Base-by-base conservation (phyloP, 1,140 invertebrate genomes). In the Coelopa frigida region DNA sequence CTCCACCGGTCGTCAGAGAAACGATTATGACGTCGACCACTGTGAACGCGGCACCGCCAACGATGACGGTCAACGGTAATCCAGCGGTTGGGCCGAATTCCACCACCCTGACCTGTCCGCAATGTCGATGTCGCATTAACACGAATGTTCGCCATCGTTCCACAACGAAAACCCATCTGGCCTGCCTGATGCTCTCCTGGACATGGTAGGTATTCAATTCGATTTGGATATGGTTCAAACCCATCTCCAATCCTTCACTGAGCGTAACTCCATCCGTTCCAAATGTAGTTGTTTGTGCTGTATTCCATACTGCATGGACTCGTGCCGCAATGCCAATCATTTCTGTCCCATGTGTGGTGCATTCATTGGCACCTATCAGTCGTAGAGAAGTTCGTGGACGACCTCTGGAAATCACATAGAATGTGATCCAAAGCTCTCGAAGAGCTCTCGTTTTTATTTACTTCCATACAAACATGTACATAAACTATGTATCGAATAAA, bases 221-320 rank as follows among this genome's bases (percentile, higher is more conserved):
- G 59, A 78, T 8, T 78, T n/a, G n/a, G 78, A 10, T 82, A 80
- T 49, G 80, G 77, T 42, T 71, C 76, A 43, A 73, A 82, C 49
- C 72, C 62, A 7, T 81, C 78, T 50, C 61, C 75, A 50, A 52
- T 76, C 73, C 49, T 83, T 80, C 54, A 78, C 80, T 5, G 70
- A 71, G 29, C 83, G 81, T 53, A 69, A 68, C 15, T 53, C 70
- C 4, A 81, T 66, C 50, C 18, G 8, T 15, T 53, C 70, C 4
- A 81, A 65, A 50, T 23, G 8, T 15, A 35, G 43, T 22, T 14
- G 20, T 10, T 44, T 31, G 10, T 44, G 43, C 14, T 65, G 73
- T 46, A 57, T 78, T n/a, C 76, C 76, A 1, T 78, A 77, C 51
- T 78, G 72, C 53, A 68, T 76, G 57, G 63, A 73, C 36, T 73